phyloP scores from a whole-genome alignment of 2,113 vertebrate species.

The Entelurus aequoreus region DNA sequence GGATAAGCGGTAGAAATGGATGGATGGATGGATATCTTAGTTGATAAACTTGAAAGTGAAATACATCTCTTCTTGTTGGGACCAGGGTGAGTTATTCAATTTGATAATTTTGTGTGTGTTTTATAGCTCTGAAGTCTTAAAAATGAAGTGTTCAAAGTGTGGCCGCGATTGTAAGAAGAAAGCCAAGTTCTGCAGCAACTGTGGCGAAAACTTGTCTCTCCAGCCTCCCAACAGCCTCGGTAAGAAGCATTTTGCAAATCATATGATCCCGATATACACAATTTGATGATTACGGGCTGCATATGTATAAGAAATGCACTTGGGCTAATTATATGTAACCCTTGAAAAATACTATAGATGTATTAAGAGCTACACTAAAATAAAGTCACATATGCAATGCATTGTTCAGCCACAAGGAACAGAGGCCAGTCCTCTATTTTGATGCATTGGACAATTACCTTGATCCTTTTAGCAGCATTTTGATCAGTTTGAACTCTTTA shows the following conservation, averaged over 20 bases:
- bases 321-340: neutral
- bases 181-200: constrained; percentile 68
- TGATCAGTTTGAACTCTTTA: neutral
- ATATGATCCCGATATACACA: neutral
- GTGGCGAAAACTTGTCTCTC: constrained; percentile 29
- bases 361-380: neutral
- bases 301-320: neutral
- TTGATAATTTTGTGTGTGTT: too few relatives aligned
- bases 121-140: constrained; percentile 4
- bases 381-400: neutral
- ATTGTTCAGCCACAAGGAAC: neutral
- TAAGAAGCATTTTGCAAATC: neutral
- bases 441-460: neutral
- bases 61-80: too few relatives aligned
- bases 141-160: constrained; percentile 66
- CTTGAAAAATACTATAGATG: too few relatives aligned
- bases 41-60: too few relatives aligned
- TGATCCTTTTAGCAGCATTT: neutral
- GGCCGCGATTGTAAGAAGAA: constrained; percentile 11
- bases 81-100: too few relatives aligned
- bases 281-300: neutral
- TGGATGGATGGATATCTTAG: too few relatives aligned
- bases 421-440: neutral
- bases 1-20: too few relatives aligned
- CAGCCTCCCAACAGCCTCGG: constrained; percentile 28